Base-by-base conservation (phyloP, 2,797 vertebrate genomes). In the Dromococcyx pavoninus region DNA sequence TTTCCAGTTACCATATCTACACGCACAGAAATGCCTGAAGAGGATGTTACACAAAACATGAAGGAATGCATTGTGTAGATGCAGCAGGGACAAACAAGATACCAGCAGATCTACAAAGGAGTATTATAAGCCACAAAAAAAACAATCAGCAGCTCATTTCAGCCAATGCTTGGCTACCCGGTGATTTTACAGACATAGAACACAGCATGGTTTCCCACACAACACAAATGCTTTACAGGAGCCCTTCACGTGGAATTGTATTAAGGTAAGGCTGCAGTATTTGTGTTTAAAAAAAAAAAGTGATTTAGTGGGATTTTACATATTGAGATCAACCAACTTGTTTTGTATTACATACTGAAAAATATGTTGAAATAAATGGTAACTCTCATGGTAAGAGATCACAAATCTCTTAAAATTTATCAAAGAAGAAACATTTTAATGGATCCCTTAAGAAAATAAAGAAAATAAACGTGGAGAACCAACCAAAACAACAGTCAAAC, bases 21-120 rank as follows among this genome's bases (percentile, higher is more conserved):
- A n/a, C 4, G 21, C 21, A 39, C 17, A 77, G 77, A 70, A 72
- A 14, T 2, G 56, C 46, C 56, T 10, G 43, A 46, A 72, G 72
- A 70, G 57, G 78, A 77, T 46, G 57, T 21, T 70, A 44, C 51
- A 76, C n/a, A 51, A 32, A 67, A 44, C 28, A 82, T 90, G 87
- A 95, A 94, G 87, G 90, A 66, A 50, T 8, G 71, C 51, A 75
- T 88, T 95, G 92, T 95, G 27, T n/a, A 48, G 62, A 70, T 21
- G 71, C 72, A 71, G 79, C 57, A 78, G 71, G 71, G 71, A 78
- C 75, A 92, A 90, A 91, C 79, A 88, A 84, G 75, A 81, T 25
- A 86, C 37, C 75, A 78, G 75, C 19, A 60, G 46, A 71, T 41
- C 64, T 25, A 86, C 94, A 95, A 89, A 95, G 65, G 64, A 71